Base-by-base conservation (phyloP, 2,888 invertebrate genomes). In the Cephus nigrinus region DNA sequence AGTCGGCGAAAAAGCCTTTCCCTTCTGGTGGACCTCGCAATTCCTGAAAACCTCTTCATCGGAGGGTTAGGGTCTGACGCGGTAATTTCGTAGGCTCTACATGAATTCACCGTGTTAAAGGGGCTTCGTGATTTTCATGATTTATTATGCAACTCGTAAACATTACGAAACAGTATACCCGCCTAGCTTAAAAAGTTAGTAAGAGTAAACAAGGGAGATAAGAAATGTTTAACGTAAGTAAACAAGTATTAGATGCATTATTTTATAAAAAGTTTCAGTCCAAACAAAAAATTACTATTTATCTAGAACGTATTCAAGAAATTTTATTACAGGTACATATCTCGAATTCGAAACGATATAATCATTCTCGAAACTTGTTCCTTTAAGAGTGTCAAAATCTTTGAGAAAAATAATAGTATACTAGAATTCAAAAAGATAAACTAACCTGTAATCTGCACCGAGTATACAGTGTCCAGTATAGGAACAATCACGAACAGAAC, bases 381-480 rank as follows among this genome's bases (percentile, higher is more conserved):
- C 55, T 40, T 15, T 4, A 15, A 40, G 23, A 23, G 55, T 9
- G 55, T 9, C 9, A 5, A 55, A 55, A 55, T 55, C 23, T 55
- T 55, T 23, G 23, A 55, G 9, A 23, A 23, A 9, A 55, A 55
- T 55, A 55, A 23, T 23, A 23, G 15, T 55, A 55, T 32, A n/a
- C 1, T 32, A 74, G 68, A 68, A 40, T 75, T 71, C 36, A 69
- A 72, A 68, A 77, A 80, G 76, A 80, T 79, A 69, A 85, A 94
- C 96, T 95, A 90, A 97, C 97, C 94, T 93, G 89, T 94, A 96
- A 90, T 96, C 94, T 15, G 93, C 90, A 73, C 92, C 93, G 11
- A 95, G 96, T 88, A 95, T 95, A 90, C 98, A 98, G 89, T 97
- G 94, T 23, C 98, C 98, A n/a, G 96, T 94, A 83, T 96, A 96